phyloP scores from a whole-genome alignment of 2,888 invertebrate genomes.

The Nebria salina region DNA sequence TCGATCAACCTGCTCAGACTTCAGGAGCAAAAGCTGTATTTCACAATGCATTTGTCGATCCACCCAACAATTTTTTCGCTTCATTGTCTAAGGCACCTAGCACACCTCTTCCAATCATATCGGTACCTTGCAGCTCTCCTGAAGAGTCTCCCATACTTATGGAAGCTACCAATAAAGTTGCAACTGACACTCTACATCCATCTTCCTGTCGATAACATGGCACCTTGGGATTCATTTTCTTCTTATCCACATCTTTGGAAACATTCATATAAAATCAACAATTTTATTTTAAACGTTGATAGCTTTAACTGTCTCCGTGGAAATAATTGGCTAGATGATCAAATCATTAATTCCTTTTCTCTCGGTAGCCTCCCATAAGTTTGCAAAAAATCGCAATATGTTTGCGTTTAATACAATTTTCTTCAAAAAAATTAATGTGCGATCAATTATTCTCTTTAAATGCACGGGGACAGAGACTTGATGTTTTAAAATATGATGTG shows the following conservation, averaged over 20 bases:
- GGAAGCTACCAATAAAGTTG: too few relatives aligned
- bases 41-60: too few relatives aligned
- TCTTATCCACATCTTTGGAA: neutral
- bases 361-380: neutral
- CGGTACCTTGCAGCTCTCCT: too few relatives aligned
- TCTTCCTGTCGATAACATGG: neutral
- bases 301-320: neutral
- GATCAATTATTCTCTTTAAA: slow-evolving; percentile 6
- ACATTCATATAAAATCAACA: slow-evolving; percentile 11
- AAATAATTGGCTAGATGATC: slow-evolving; percentile 9
- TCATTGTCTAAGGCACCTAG: too few relatives aligned
- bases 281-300: neutral
- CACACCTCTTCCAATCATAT: too few relatives aligned
- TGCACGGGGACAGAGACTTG: neutral
- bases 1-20: too few relatives aligned
- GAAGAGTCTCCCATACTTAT: too few relatives aligned
- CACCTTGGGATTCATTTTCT: neutral
- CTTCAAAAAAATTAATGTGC: neutral
- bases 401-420: neutral
- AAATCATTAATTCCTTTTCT: slow-evolving; percentile 15
- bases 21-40: too few relatives aligned
- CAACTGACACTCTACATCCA: too few relatives aligned
- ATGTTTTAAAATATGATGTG: slow-evolving; percentile 12
- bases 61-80: too few relatives aligned
- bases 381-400: neutral